phyloP scores from a whole-genome alignment of 2,113 vertebrate genomes.

The Lipophrys pholis region DNA sequence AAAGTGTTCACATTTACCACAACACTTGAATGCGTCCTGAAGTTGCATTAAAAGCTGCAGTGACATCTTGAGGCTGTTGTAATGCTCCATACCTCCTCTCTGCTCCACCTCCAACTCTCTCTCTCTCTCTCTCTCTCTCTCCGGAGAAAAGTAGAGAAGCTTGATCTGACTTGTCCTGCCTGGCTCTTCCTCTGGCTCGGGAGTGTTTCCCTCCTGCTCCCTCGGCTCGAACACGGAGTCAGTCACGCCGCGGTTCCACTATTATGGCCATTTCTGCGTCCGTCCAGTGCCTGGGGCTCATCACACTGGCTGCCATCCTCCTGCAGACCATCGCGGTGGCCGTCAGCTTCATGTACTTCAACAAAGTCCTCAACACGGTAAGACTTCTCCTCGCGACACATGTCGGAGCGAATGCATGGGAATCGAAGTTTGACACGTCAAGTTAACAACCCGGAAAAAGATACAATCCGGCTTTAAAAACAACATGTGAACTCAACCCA shows the following conservation, averaged over 20 bases:
- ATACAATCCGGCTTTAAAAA: background rate
- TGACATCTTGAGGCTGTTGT: slow-evolving; percentile 55
- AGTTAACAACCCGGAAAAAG: too few relatives aligned
- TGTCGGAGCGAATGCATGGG: background rate
- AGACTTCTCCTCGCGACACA: slow-evolving; percentile 42
- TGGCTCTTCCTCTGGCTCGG: background rate
- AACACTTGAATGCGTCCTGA: background rate
- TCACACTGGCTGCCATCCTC: slow-evolving; percentile 79
- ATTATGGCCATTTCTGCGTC: slow-evolving; percentile 63
- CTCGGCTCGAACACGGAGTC: too few relatives aligned
- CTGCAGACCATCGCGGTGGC: slow-evolving; percentile 86
- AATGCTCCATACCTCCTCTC: slow-evolving; percentile 38
- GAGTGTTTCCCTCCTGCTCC: slow-evolving; percentile 1
- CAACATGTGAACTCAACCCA: background rate
- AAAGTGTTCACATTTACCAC: slow-evolving; percentile 17
- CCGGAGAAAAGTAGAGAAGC: slow-evolving; percentile 53
- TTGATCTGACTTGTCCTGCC: slow-evolving; percentile 60
- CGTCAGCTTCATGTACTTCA: slow-evolving; percentile 89
- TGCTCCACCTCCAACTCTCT: slow-evolving; percentile 60
- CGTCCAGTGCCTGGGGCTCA: slow-evolving; percentile 75
- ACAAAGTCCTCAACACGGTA: slow-evolving; percentile 88
- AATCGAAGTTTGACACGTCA: background rate
- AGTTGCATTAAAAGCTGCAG: slow-evolving; percentile 33
- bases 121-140: background rate
- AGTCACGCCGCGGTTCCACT: too few relatives aligned